Evolutionary conservation across 30 jellyfish, hydroid and myxozoan genomes (phyloP).

Genomic region (Catostylus mosaicus): DNA sequence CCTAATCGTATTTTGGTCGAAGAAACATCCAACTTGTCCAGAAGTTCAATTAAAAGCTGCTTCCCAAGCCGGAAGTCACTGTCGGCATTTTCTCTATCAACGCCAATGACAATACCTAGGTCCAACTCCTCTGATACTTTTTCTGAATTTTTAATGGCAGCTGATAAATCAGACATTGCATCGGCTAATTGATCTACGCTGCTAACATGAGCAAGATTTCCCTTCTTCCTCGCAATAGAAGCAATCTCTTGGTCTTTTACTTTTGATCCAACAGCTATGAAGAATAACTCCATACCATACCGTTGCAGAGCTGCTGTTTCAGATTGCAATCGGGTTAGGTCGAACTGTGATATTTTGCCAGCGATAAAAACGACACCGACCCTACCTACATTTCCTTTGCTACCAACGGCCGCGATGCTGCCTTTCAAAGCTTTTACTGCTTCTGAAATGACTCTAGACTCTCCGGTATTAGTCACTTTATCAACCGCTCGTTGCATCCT

Average conservation of each 20-base stretch:
- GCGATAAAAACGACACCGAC: slow-evolving; percentile 39
- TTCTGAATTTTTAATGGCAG: background rate
- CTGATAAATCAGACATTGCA: slow-evolving; percentile 7
- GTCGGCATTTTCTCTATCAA: background rate
- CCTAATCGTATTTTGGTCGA: slow-evolving; percentile 6
- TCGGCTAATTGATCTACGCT: background rate
- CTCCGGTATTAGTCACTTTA: background rate
- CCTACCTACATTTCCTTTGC: slow-evolving; percentile 10
- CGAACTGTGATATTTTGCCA: background rate
- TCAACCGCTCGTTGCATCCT: background rate
- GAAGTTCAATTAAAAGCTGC: background rate
- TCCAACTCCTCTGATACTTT: slow-evolving; percentile 21
- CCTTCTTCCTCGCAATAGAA: slow-evolving; percentile 18
- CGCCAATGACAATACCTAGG: slow-evolving; percentile 46
- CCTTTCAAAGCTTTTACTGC: slow-evolving; percentile 7
- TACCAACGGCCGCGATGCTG: background rate
- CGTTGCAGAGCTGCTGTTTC: slow-evolving; percentile 14
- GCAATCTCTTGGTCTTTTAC: slow-evolving; percentile 19
- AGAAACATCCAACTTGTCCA: slow-evolving; percentile 1
- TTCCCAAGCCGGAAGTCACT: background rate
- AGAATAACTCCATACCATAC: slow-evolving; percentile 21
- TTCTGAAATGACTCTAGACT: slow-evolving; percentile 11
- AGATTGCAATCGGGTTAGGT: background rate
- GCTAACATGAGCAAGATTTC: background rate
- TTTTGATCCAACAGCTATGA: slow-evolving; percentile 59